Conservation (phyloP, 2,113 vertebrate species). For the Petroica traversi region DNA sequence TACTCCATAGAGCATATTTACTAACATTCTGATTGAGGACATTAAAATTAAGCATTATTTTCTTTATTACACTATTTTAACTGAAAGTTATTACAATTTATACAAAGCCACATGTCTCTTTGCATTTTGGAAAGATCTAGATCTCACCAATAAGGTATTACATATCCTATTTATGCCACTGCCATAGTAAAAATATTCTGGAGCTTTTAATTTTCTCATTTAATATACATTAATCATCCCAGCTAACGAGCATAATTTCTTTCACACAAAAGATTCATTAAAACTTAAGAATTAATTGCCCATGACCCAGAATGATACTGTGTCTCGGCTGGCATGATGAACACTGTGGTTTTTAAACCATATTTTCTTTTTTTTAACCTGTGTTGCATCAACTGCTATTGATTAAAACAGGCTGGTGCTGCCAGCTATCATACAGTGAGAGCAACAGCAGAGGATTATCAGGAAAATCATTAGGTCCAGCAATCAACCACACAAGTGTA, state of each 20-base stretch:
- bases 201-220: not conserved
- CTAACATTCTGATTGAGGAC: not conserved
- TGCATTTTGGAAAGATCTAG: not conserved
- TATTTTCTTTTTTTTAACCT: not conserved
- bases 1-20: not conserved
- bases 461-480: not conserved
- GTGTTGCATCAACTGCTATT: not conserved
- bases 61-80: not conserved
- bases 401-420: not conserved
- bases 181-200: not conserved
- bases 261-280: slow-evolving; percentile 29
- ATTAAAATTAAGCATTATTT: not conserved
- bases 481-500: not conserved
- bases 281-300: slow-evolving; percentile 57
- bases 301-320: not conserved
- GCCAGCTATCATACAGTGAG: not conserved
- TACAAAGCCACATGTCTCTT: not conserved
- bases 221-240: not conserved
- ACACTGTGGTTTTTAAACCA: not conserved
- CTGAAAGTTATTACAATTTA: not conserved
- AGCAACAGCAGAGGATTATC: not conserved
- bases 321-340: not conserved
- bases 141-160: not conserved
- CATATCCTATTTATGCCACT: not conserved
- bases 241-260: slow-evolving; percentile 7